Evolutionary conservation across 1,140 invertebrate species (phyloP), one percentile per base, ranked within the genome.

Genomic region (Platyscapa corneri): DNA sequence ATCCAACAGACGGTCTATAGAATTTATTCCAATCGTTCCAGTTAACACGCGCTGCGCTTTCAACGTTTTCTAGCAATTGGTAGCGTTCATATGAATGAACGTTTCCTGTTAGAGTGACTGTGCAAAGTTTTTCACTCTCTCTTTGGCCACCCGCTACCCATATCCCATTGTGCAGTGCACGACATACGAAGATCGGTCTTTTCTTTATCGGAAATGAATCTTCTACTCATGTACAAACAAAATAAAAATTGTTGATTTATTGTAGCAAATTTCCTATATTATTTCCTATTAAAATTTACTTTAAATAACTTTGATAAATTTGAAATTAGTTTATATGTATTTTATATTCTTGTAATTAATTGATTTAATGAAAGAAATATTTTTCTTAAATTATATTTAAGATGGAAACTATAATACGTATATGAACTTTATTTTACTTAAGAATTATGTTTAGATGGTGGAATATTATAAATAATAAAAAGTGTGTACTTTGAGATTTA

Each of bases 21-120:
- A 95, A 96, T 90, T 95, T 96, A 84, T 94, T 92, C 96, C 96
- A 97, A 18, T 93, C 89, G 14, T 94, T 93, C 97, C 97, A 97
- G 80, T 93, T 95, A 0, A 97, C 93, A 65, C 96, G 94, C 1
- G 95, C 96, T n/a, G 96, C 95, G 79, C 95, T 95, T 86, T 97
- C 96, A 78, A 96, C 94, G 91, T 97, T 97, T 88, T 96, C 95
- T 23, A 97, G 91, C 7, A 97, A 94, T 89, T 97, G 96, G 89
- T 96, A 97, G 49, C 94, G 92, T 1, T 94, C 91, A 86, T 96
- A 95, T 42, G 93, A 93, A 72, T 94, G 93, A 12, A 95, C 95
- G 81, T 90, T 94, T n/a, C 94, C 94, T 79, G 94, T 93, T 46
- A 95, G 91, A 16, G 96, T 95, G 10, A 97, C 95, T 20, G 95